Base-by-base conservation (phyloP, 2,797 vertebrate genomes). In the Megalops cyprinoides region DNA sequence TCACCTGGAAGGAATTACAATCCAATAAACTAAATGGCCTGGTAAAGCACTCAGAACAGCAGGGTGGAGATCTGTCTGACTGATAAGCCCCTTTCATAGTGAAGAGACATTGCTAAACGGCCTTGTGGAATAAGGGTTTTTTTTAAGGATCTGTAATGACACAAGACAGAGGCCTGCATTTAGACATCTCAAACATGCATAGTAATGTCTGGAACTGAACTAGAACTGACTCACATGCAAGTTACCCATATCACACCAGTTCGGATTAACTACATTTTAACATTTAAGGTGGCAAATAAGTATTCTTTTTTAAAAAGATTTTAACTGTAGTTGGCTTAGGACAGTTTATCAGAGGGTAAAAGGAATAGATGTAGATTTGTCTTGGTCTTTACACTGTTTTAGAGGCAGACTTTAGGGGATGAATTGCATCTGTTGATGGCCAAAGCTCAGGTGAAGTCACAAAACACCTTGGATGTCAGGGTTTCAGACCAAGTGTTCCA, bases 251-350 rank as follows among this genome's bases (percentile, higher is more conserved):
- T 10, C 1, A 3, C 28, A 34, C 31, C 34, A 5, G 9, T 14
- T 69, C 18, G 23, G n/a, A n/a, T n/a, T n/a, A n/a, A n/a, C n/a
- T n/a, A n/a, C n/a, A n/a, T n/a, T n/a, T 31, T 37, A 42, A 42
- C 65, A 69, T 6, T 39, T 39, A 69, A 18, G 6, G 60, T 69
- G 34, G 31, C 34, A 6, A 69, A 69, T n/a, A n/a, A n/a, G n/a
- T n/a, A n/a, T n/a, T n/a, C n/a, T n/a, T n/a, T n/a, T n/a, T n/a
- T n/a, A n/a, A 34, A 58, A 34, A 77, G 14, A 56, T 37, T 77
- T 31, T 76, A 55, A 55, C 31, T 34, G 48, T 49, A 76, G 51
- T 55, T 76, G 49, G 74, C 46, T 23, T 76, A 18, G 74, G 31
- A 37, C 23, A 39, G n/a, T n/a, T n/a, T n/a, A n/a, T n/a, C n/a